Evolutionary conservation across 2,888 invertebrate species (phyloP).

Genomic region (Leucoptera coffeella): DNA sequence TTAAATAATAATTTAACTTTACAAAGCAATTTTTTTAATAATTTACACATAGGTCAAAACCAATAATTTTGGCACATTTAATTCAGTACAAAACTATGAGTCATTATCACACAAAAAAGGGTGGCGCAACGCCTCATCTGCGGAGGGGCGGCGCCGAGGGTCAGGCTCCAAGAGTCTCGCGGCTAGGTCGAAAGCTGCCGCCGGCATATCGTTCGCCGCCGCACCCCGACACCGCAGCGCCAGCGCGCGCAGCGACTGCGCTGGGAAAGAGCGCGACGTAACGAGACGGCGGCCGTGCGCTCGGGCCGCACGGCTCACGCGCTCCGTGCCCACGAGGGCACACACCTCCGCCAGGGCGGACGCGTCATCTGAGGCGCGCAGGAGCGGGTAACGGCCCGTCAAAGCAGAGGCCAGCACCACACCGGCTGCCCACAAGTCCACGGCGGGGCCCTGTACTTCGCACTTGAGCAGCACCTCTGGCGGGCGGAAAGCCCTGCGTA

Average conservation of each 20-base stretch:
- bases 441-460: slow-evolving; percentile 73
- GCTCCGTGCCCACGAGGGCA: slow-evolving; percentile 67
- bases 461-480: slow-evolving; percentile 80
- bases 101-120: slow-evolving; percentile 57
- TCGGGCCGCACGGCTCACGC: slow-evolving; percentile 64
- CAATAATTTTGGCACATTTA: no score
- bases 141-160: slow-evolving; percentile 67
- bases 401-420: slow-evolving; percentile 79
- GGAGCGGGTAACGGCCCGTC: slow-evolving; percentile 80
- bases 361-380: slow-evolving; percentile 66
- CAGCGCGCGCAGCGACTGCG: slow-evolving; percentile 19
- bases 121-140: slow-evolving; percentile 68
- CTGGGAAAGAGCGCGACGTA: slow-evolving; percentile 18
- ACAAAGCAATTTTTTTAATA: no score
- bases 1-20: no score
- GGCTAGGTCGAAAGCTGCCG: slow-evolving; percentile 70
- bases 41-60: no score
- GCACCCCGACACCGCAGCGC: slow-evolving; percentile 35
- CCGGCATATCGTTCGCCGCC: no score
- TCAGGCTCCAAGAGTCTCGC: slow-evolving; percentile 68
- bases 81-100: no score
- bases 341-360: slow-evolving; percentile 78
- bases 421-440: slow-evolving; percentile 89
- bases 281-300: slow-evolving; percentile 22
- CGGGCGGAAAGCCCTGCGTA: slow-evolving; percentile 83